Base-by-base conservation (phyloP, 2,797 vertebrate genomes). In the Halcyon leucocephala region DNA sequence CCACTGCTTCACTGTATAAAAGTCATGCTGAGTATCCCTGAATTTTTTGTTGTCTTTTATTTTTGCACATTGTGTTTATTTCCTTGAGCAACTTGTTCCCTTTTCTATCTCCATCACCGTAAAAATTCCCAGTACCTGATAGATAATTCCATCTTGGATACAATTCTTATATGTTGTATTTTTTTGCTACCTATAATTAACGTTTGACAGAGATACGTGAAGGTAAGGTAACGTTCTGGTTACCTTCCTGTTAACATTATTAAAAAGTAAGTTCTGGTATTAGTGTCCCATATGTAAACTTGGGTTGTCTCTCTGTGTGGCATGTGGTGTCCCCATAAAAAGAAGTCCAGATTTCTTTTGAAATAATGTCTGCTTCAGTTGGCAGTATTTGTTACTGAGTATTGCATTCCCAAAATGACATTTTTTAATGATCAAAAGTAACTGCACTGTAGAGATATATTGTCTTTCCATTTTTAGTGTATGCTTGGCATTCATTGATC, bases 391-490 rank as follows among this genome's bases (percentile, higher is more conserved):
- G 26, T 96, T 60, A 69, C 44, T 49, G 44, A 86, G 25, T 77
- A 86, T 17, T 55, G 20, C 86, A 29, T 85, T 65, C 65, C 82
- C 70, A 62, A 84, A 95, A 52, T 48, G 84, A 73, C 31, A 46
- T 54, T 92, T 92, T 86, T 69, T 83, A 85, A 76, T 79, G 49
- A 58, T 90, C 71, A 92, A 39, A 85, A 82, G 62, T 91, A 84
- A 80, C 61, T 88, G 44, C 46, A 16, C 49, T 93, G 66, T 37
- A 77, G 65, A 92, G 80, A 77, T 94, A 89, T 95, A 84, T 66
- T 78, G 60, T 84, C 64, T 76, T 89, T 85, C 91, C 54, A 42
- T 94, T 95, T 96, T 93, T 90, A 91, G 49, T 81, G 33, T 79
- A 54, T 88, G 54, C 61, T 89, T 92, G 54, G 24, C 66, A 76